These are phyloP conservation scores for Oreochromis spilurus DNA, from an alignment of 2,113 vertebrate species.

Conservation along the genomic window DNA sequence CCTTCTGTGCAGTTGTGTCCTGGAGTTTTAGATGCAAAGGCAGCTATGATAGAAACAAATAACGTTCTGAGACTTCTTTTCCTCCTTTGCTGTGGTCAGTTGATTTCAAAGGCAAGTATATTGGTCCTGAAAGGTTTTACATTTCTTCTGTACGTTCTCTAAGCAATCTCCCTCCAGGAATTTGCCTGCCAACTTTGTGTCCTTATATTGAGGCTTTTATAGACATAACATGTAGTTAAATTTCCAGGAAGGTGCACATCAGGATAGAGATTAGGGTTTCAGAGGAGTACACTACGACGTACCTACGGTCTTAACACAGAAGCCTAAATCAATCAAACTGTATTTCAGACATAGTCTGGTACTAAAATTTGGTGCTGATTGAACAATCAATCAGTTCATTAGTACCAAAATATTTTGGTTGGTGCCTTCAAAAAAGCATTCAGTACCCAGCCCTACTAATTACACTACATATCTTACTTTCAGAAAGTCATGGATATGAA, in stretches of 20 bases:
- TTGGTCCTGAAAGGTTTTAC: not conserved
- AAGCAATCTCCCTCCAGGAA: not conserved
- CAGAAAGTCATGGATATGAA: not conserved
- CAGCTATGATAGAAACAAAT: not conserved
- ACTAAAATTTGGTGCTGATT: too few species aligned
- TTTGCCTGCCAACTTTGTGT: not conserved
- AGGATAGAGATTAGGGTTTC: too few species aligned
- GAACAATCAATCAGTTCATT: too few species aligned
- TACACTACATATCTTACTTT: not conserved
- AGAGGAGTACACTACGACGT: too few species aligned
- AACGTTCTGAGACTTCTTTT: not conserved
- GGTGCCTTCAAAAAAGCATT: too few species aligned
- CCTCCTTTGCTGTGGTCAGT: not conserved
- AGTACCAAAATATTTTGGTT: too few species aligned
- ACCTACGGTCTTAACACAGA: too few species aligned
- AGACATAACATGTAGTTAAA: not conserved
- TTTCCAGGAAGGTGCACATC: too few species aligned
- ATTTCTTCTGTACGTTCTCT: not conserved
- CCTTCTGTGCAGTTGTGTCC: not conserved
- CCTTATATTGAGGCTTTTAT: not conserved
- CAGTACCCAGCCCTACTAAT: too few species aligned
- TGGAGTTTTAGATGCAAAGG: not conserved
- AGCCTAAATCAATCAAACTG: too few species aligned
- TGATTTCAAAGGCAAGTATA: not conserved
- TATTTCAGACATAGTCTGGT: too few species aligned